These are phyloP conservation scores for Drosophila pegasa DNA, from an alignment of 2,888 invertebrate species.

Conservation along the genomic window DNA sequence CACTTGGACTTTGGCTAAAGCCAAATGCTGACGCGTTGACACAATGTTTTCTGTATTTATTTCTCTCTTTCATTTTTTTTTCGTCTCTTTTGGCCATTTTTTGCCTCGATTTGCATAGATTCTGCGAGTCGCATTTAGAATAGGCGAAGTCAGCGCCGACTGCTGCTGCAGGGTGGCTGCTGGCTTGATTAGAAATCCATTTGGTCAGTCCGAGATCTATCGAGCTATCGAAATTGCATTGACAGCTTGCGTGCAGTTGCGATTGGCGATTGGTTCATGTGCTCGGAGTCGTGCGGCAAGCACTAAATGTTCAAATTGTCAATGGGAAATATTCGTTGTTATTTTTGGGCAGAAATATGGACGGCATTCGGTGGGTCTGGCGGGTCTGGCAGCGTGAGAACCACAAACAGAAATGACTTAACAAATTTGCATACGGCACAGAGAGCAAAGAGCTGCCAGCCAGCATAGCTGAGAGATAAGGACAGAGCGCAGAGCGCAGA, in stretches of 20 bases:
- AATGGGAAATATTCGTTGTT: conserved; percentile 48
- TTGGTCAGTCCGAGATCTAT: conserved; percentile 26
- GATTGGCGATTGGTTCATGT: conserved; percentile 30
- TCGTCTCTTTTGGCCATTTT: not conserved
- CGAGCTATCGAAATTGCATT: conserved; percentile 45
- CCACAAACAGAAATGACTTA: conserved; percentile 79
- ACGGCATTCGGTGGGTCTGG: conserved; percentile 27
- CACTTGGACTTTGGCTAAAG: conserved; percentile 73
- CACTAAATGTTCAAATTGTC: conserved; percentile 73
- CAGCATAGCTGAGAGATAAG: conserved; percentile 74
- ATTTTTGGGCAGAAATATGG: conserved; percentile 51
- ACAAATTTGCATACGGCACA: conserved; percentile 71
- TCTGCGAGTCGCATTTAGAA: conserved; percentile 63
- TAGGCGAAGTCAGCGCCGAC: conserved; percentile 25
- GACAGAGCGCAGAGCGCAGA: conserved; percentile 69
- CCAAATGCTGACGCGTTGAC: conserved; percentile 59
- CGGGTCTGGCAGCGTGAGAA: conserved; percentile 79
- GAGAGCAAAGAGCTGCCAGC: conserved; percentile 33
- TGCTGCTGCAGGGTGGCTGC: conserved; percentile 23
- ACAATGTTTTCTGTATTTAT: conserved; percentile 37
- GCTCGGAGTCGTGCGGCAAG: conserved; percentile 63
- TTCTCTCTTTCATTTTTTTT: not conserved
- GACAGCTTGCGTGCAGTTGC: conserved; percentile 47
- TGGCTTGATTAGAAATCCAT: conserved; percentile 36
- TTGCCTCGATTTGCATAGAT: conserved; percentile 73